Evolutionary conservation across 92 coral and sea anemone species (phyloP).

Genomic region (Ricordea florida): DNA sequence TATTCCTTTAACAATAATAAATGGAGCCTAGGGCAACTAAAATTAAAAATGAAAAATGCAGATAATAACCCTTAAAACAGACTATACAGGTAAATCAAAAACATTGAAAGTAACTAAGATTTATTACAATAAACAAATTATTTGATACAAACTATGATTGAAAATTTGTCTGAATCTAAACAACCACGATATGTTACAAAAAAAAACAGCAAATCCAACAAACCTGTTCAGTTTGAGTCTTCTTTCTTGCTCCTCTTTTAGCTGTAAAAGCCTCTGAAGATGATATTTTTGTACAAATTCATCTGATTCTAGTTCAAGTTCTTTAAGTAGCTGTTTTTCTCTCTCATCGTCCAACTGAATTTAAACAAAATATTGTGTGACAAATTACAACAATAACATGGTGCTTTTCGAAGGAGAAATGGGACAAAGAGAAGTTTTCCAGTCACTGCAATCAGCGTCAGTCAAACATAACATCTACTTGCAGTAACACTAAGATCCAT

Average conservation of each 20-base stretch:
- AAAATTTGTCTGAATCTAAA: not conserved
- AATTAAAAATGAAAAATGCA: too few species aligned
- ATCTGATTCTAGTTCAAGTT: constrained; percentile 90
- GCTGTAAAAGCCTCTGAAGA: constrained; percentile 81
- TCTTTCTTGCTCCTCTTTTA: constrained; percentile 86
- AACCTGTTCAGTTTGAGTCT: constrained; percentile 76
- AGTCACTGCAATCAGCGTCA: not conserved
- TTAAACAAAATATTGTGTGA: not conserved
- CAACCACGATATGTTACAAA: not conserved
- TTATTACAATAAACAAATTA: not conserved
- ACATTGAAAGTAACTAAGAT: too few species aligned
- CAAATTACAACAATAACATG: not conserved
- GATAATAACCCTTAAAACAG: too few species aligned
- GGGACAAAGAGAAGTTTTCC: not conserved
- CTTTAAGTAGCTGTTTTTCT: constrained; percentile 79
- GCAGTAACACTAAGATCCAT: too few species aligned
- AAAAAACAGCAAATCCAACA: not conserved
- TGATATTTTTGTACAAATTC: constrained; percentile 92
- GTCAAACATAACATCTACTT: not conserved
- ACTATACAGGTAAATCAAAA: too few species aligned
- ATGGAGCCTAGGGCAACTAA: too few species aligned
- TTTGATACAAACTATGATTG: not conserved
- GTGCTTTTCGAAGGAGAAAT: too few species aligned
- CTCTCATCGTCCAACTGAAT: constrained; percentile 87
- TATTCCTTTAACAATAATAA: too few species aligned